Percentiles rank a stretch among this genome's conserved stretches.
These are phyloP conservation scores for Eristalinus sepulchralis DNA, from an alignment of 2,888 invertebrate species.

Conservation along the genomic window DNA sequence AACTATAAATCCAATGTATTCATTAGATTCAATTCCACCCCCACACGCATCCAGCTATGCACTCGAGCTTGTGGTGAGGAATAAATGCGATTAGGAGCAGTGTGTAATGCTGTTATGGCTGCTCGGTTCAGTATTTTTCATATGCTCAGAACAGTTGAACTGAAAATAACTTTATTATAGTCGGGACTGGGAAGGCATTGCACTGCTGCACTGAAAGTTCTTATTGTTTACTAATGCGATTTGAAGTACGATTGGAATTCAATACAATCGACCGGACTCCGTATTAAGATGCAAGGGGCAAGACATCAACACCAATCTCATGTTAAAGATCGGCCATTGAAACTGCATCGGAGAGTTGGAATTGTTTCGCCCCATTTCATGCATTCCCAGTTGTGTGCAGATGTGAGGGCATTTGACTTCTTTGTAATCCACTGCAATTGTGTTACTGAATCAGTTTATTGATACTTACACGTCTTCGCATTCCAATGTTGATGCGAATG, in stretches of 20 bases:
- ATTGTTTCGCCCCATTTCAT: not conserved
- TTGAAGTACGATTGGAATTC: constrained; percentile 40
- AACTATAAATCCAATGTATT: not conserved
- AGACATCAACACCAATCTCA: constrained; percentile 10
- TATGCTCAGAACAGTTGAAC: constrained; percentile 5
- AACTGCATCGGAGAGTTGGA: constrained; percentile 4
- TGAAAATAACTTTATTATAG: constrained; percentile 23
- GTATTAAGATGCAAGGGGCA: constrained; percentile 18
- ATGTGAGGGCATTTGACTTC: not conserved
- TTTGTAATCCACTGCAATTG: not conserved
- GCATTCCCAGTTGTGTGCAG: not conserved
- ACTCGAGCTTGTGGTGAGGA: not conserved
- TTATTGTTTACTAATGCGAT: constrained; percentile 30
- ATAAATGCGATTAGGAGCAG: constrained; percentile 32
- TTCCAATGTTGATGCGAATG: not conserved
- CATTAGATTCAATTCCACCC: not conserved
- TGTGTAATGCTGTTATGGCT: constrained; percentile 31
- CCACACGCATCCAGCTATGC: not conserved
- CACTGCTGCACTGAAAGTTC: constrained; percentile 20
- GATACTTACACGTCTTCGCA: not conserved
- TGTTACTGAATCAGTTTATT: not conserved
- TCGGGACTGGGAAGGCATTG: not conserved
- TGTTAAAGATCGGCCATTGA: constrained; percentile 1
- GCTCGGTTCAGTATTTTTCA: constrained; percentile 11
- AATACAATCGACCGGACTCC: constrained; percentile 37